phyloP scores from a whole-genome alignment of 2,113 vertebrate genomes.

The Eidolon helvum region DNA sequence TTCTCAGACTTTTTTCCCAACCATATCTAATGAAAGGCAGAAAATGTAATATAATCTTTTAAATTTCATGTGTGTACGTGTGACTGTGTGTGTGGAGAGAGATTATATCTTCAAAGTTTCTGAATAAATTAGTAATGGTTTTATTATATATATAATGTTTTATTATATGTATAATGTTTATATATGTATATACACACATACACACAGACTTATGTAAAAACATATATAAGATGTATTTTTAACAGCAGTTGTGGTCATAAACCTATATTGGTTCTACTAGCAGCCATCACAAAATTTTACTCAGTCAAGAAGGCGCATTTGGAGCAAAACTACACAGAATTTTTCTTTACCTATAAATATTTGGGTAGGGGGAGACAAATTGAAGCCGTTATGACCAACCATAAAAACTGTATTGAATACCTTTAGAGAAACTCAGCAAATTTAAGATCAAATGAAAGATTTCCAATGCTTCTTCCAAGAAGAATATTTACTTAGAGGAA shows the following conservation, averaged over 20 bases:
- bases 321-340: background rate
- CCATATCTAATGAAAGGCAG: background rate
- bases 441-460: background rate
- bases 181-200: background rate
- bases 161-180: no score
- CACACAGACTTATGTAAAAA: background rate
- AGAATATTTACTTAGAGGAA: background rate
- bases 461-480: background rate
- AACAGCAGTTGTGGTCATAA: background rate
- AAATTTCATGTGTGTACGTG: background rate
- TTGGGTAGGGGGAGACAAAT: accelerated
- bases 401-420: background rate
- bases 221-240: background rate
- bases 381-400: background rate
- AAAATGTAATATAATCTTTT: background rate
- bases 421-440: background rate
- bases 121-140: background rate
- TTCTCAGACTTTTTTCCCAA: background rate
- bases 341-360: background rate
- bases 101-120: background rate
- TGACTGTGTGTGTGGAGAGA: background rate
- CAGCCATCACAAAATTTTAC: background rate
- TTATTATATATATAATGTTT: background rate
- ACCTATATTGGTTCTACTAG: background rate
- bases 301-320: background rate